Evolutionary conservation across 2,797 vertebrate species (phyloP), one percentile per base, ranked within the genome.

Genomic region (Molossus molossus): DNA sequence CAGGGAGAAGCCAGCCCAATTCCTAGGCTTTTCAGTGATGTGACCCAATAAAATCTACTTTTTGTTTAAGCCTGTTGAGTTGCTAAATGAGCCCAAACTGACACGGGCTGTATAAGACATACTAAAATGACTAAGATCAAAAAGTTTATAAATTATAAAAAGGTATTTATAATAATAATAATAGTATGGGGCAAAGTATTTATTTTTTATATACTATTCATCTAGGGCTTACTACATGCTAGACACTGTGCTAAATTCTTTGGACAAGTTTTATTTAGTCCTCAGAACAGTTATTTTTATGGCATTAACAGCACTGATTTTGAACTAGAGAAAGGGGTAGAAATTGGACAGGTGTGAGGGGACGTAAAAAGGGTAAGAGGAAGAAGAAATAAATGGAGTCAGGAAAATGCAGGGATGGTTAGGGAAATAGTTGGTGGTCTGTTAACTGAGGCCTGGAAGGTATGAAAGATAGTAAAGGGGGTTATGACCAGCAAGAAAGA

Each of bases 101-200:
- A 76, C 57, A 58, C 3, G 79, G 18, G 0, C 55, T 40, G 2
- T 81, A 29, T 18, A 80, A 40, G 40, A 55, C 3, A 55, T 12
- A 70, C 9, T 77, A 76, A 87, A 77, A 80, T 55, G n/a, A 92
- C 6, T 1, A 37, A 94, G 40, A 10, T 48, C 67, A 72, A 94
- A 96, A 86, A 40, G 1, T 12, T 82, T 37, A 58, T 58, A 58
- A 58, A 81, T 94, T 62, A n/a, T 50, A 92, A 88, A 92, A 84
- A 80, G 40, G 45, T 57, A 6, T 69, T 93, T 88, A 73, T 6
- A 82, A 64, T 76, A 83, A 69, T 57, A 90, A 88, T 21, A 95
- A 67, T 27, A 79, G 9, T 6, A 57, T 12, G 69, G 57, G 15
- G 33, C 20, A 90, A 94, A 90, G 57, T 45, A 53, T 75, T 73